Conservation (phyloP, 2,888 invertebrate species). For the Chrysolina haemoptera region DNA sequence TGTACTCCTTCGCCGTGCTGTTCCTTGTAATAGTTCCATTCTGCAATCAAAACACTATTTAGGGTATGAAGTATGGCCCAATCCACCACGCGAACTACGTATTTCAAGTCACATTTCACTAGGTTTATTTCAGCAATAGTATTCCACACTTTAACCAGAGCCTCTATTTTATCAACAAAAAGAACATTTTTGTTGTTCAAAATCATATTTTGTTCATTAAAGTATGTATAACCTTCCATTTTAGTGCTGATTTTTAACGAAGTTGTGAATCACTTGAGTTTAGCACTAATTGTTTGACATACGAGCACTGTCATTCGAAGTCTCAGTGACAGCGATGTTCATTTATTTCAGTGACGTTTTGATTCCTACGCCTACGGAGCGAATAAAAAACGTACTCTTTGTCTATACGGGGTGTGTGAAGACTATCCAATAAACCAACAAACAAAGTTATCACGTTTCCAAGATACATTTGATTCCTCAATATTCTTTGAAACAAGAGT, state of each 20-base stretch:
- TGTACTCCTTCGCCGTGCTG: slow-evolving; percentile 37
- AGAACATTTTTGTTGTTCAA: slow-evolving; percentile 61
- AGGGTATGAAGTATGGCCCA: slow-evolving; percentile 66
- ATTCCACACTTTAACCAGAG: slow-evolving; percentile 63
- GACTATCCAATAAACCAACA: too few relatives aligned
- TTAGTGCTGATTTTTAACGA: background rate
- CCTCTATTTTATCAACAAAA: slow-evolving; percentile 61
- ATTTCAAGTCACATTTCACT: slow-evolving; percentile 56
- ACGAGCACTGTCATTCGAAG: background rate
- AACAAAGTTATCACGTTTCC: too few relatives aligned
- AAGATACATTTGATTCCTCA: too few relatives aligned
- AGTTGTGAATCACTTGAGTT: background rate
- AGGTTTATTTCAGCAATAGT: slow-evolving; percentile 58
- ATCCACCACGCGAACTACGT: slow-evolving; percentile 63
- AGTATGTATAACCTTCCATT: slow-evolving; percentile 46
- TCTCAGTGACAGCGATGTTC: background rate
- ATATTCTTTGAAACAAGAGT: too few relatives aligned
- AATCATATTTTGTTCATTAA: slow-evolving; percentile 63
- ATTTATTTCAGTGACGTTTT: background rate
- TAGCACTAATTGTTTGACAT: background rate
- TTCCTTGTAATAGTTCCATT: slow-evolving; percentile 65
- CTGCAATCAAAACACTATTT: slow-evolving; percentile 65
- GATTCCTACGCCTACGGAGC: too few relatives aligned
- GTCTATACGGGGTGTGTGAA: too few relatives aligned
- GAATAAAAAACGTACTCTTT: too few relatives aligned